Base-by-base conservation (phyloP, 2,888 invertebrate species). In the Oligia fasciuncula region DNA sequence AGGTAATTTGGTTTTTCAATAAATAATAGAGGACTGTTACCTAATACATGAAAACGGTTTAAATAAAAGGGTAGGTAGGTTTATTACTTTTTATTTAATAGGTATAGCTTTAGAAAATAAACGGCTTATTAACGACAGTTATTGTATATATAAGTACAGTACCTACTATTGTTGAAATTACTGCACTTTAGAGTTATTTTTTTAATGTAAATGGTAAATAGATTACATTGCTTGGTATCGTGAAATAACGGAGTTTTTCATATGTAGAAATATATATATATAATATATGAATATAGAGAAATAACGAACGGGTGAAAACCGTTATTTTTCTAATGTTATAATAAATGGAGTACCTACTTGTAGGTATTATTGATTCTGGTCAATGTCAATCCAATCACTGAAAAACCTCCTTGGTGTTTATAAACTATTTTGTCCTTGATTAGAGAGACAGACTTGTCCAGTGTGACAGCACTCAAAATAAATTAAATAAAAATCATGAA, bases 381-480 rank as follows among this genome's bases (percentile, higher is more conserved):
- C 54, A 67, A 62, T 67, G 51, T 40, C 49, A 66, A 79, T 65
- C 0, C 6, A 75, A 62, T 68, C 19, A 72, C 13, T 54, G n/a
- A 67, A 62, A 69, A 77, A 35, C 8, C 67, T 73, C 6, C 51
- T 76, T 73, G n/a, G 17, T 68, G 13, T 13, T n/a, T 63, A 4
- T 40, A 46, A 63, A 51, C 63, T 70, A 43, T 69, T 70, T n/a
- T 83, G 69, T 77, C 40, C 4, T n/a, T 73, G n/a, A n/a, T 19
- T 66, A 11, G 1, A 13, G 6, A 35, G 11, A 13, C 1, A 81
- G 51, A 75, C 43, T 29, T 60, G 29, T 40, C 14, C 6, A 49
- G 9, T 67, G 67, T 77, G 77, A 83, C 73, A 84, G 51, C 19
- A 51, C 23, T 67, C 19, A 63, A 72, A 73, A 29, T 67, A 63